Evolutionary conservation across 2,113 vertebrate genomes (phyloP).

Genomic region (Mobula birostris): DNA sequence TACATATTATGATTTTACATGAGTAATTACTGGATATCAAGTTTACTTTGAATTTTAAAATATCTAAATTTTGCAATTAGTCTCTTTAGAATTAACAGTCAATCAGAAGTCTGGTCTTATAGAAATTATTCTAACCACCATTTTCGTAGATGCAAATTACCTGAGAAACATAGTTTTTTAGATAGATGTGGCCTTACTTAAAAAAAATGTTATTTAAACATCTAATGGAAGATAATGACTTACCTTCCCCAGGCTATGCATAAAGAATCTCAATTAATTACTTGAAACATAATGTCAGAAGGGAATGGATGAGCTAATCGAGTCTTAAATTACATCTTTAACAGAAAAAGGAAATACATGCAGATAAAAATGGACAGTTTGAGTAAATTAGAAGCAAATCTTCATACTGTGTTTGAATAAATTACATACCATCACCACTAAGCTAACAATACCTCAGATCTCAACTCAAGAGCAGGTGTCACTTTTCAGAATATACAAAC

Average conservation of each 20-base stretch:
- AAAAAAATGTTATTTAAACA: constrained; percentile 60
- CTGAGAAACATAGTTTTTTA: constrained; percentile 80
- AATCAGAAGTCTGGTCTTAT: neutral
- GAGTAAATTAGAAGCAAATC: constrained; percentile 78
- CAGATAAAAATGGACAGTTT: constrained; percentile 83
- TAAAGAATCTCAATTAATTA: constrained; percentile 82
- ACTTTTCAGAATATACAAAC: neutral
- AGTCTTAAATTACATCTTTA: constrained; percentile 78
- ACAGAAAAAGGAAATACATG: constrained; percentile 82
- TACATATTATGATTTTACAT: constrained; percentile 48
- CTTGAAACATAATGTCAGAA: constrained; percentile 73
- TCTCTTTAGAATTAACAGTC: constrained; percentile 10
- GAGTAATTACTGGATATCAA: neutral
- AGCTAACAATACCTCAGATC: constrained; percentile 45
- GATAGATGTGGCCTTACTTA: constrained; percentile 45
- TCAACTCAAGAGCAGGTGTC: neutral
- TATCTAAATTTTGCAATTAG: constrained; percentile 6
- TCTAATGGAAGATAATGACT: constrained; percentile 92
- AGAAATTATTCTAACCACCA: constrained; percentile 3
- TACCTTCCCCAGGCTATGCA: constrained; percentile 95
- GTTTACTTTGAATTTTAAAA: neutral
- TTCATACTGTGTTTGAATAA: constrained; percentile 91
- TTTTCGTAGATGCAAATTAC: constrained; percentile 55
- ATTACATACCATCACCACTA: constrained; percentile 44
- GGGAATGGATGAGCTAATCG: constrained; percentile 82